These are phyloP conservation scores for Mionectes macconnelli DNA, from an alignment of 2,113 vertebrate species.

Conservation along the genomic window DNA sequence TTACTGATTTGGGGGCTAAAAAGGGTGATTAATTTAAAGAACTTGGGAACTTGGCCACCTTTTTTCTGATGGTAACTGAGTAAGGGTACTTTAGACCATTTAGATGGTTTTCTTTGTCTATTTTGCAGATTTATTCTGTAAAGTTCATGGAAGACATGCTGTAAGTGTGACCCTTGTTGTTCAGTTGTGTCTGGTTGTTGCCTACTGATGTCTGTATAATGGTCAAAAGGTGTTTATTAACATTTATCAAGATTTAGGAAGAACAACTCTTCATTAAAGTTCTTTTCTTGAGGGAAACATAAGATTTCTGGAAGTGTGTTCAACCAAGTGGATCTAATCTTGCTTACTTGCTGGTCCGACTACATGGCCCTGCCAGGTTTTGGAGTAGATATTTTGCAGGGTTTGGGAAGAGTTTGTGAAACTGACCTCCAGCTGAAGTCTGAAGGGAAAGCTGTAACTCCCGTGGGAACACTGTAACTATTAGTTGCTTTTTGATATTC, in stretches of 20 bases:
- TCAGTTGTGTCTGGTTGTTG: neutral
- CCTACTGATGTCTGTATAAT: neutral
- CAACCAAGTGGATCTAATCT: neutral
- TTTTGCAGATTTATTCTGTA: neutral
- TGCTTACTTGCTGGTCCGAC: neutral
- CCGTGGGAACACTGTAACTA: neutral
- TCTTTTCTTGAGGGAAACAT: neutral
- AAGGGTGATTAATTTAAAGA: neutral
- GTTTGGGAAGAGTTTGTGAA: neutral
- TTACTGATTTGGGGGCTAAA: neutral
- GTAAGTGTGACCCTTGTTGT: neutral
- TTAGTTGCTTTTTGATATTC: neutral
- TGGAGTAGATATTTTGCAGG: neutral
- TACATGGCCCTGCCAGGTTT: rapidly evolving
- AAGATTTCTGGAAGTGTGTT: neutral
- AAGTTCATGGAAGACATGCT: neutral
- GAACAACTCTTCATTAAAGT: neutral
- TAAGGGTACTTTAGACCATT: neutral
- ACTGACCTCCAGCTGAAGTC: neutral
- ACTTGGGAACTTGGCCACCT: neutral
- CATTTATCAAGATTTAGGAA: neutral
- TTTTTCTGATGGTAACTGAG: neutral
- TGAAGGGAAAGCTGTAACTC: neutral
- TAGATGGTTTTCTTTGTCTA: neutral
- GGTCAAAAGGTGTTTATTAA: neutral